Evolutionary conservation across 2,113 vertebrate genomes (phyloP).

Genomic region (Panurus biarmicus): DNA sequence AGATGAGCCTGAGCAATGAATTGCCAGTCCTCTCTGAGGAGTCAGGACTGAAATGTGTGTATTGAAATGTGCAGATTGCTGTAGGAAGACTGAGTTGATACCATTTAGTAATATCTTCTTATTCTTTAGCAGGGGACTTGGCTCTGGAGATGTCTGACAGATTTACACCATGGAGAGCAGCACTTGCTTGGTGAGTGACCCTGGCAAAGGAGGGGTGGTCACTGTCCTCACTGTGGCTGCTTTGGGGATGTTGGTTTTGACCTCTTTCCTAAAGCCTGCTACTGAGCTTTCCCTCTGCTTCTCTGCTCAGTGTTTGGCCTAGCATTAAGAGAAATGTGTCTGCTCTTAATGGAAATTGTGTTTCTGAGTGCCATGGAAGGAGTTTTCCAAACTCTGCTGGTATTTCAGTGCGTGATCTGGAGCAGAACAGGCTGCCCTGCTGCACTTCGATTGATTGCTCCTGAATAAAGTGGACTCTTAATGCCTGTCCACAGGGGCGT

Average conservation of each 20-base stretch:
- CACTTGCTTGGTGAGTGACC: not conserved
- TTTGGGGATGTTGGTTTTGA: not conserved
- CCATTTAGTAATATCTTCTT: not conserved
- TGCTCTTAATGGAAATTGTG: not conserved
- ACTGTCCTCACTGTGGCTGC: not conserved
- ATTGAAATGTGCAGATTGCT: not conserved
- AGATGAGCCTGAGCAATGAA: not conserved
- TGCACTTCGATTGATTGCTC: not conserved
- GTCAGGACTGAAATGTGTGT: not conserved
- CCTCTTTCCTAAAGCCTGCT: not conserved
- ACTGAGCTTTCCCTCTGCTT: not conserved
- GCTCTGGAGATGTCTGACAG: not conserved
- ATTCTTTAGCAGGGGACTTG: not conserved
- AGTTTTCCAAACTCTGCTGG: not conserved
- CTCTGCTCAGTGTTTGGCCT: not conserved
- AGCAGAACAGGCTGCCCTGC: not conserved
- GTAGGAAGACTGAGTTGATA: not conserved
- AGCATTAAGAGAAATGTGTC: not conserved
- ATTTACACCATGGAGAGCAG: not conserved
- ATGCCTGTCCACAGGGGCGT: slow-evolving; percentile 7
- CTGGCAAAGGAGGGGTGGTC: not conserved
- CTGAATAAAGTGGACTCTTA: slow-evolving; percentile 13
- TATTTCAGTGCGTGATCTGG: slow-evolving; percentile 27
- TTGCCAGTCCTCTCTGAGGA: not conserved
- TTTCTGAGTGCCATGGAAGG: not conserved